A percentile compares a stretch with the other conserved stretches of the same genome.
Conservation (phyloP, 2,797 vertebrate genomes). For the Pithecia hirsuta region DNA sequence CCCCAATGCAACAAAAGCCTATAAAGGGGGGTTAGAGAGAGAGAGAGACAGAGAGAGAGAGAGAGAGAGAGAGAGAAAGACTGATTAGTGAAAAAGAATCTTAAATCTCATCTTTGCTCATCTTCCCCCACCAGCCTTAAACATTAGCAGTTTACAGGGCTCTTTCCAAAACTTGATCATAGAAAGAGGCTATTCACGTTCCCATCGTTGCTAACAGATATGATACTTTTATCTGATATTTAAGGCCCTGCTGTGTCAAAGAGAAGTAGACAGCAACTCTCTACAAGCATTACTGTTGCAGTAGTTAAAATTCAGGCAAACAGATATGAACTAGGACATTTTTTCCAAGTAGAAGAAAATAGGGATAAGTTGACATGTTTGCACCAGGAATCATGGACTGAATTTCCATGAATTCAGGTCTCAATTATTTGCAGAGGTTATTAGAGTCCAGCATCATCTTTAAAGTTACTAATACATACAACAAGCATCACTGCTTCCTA, state of each 20-base stretch:
- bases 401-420: not conserved
- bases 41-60: too few relatives aligned
- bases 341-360: constrained; percentile 45
- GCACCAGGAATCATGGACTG: not conserved
- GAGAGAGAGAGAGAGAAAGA: too few relatives aligned
- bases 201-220: not conserved
- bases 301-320: constrained; percentile 30
- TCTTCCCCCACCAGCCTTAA: not conserved
- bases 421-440: not conserved
- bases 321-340: not conserved
- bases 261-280: not conserved
- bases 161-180: not conserved
- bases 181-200: not conserved
- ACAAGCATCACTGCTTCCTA: not conserved
- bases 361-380: not conserved
- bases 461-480: constrained; percentile 29
- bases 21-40: fast-evolving
- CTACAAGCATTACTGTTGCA: not conserved
- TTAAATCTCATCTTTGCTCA: not conserved
- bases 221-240: not conserved
- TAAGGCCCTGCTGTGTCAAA: not conserved
- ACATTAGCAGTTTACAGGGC: not conserved
- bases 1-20: not conserved
- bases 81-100: not conserved
- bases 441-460: not conserved